Base-by-base conservation (phyloP, 2,888 invertebrate species). In the Orgyia antiqua region DNA sequence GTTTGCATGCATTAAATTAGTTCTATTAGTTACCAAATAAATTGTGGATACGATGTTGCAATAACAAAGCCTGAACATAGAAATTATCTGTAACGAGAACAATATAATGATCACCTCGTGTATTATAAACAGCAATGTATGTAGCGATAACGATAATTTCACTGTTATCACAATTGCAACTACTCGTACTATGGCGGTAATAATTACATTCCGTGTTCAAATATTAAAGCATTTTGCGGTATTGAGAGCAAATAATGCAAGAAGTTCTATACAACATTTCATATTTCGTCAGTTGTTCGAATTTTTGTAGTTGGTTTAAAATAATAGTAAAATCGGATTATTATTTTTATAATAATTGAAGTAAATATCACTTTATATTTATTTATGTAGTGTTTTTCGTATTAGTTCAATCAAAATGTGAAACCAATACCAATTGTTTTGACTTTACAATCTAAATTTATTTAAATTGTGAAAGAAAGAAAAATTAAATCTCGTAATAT, bases 121-220 rank as follows among this genome's bases (percentile, higher is more conserved):
- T 49, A 23, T 46, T 43, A 36, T 36, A 46, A 38, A 44, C 37
- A 43, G 39, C 36, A 40, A 20, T 21, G 20, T 34, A 39, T 46
- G 33, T 33, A 35, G 34, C 42, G 38, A 52, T 52, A 52, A 50
- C 47, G 45, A 45, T 50, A 47, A 47, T 46, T 45, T 41, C 28
- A 42, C 29, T 38, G 40, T 40, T 46, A 48, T 45, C 45, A 31
- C 31, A 39, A 42, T 47, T 39, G 47, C 46, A 46, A 51, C 42
- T 47, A 41, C 38, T 45, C n/a, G 42, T 47, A 40, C 42, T 39
- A n/a, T n/a, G n/a, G n/a, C 39, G 38, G 36, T 30, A 38, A n/a
- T 37, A 50, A 46, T 51, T 42, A 50, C 40, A 45, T 42, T 44
- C 39, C 39, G 29, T 35, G 43, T 42, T 44, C 36, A 38, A 46